Base-by-base conservation (phyloP, 1,140 invertebrate genomes). In the Glossosoma conforme region DNA sequence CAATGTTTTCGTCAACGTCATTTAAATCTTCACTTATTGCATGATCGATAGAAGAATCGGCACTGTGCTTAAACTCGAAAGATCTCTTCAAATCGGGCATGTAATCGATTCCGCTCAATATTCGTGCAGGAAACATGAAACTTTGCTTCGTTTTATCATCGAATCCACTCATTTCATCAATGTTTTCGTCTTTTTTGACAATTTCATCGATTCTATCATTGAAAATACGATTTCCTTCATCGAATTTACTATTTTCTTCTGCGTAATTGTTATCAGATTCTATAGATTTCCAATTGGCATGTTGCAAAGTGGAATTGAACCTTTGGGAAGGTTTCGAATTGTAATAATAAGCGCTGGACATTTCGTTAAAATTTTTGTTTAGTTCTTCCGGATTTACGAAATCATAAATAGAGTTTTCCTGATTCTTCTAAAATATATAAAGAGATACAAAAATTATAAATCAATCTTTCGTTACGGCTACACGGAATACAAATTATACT, bases 1-100 rank as follows among this genome's bases (percentile, higher is more conserved):
- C 18, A 30, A 51, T 44, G n/a, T 25, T n/a, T 3, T 44, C 41
- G 1, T 43, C 48, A 14, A 44, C 48, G 22, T 51, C 47, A 2
- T 1, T 2, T 28, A 8, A 8, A n/a, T 15, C n/a, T 38, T 38
- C 36, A 38, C 11, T 6, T 19, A 5, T 4, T n/a, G n/a, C n/a
- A n/a, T n/a, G n/a, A n/a, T n/a, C n/a, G n/a, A n/a, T n/a, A 3
- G n/a, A 15, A 3, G 4, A 38, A 38, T 38, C 4, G 4, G 3
- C 11, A 38, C 15, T 17, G 20, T 17, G 14, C 19, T 38, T 18
- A 19, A 38, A 17, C 11, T 38, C 36, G 15, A 17, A 3, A 17
- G 20, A 17, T 15, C 19, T 18, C 15, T 28, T 28, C 24, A 28
- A n/a, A 28, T 28, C n/a, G n/a, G 24, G 24, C 24, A 28, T 8